These are phyloP conservation scores for Bombylius major DNA, from an alignment of 2,888 invertebrate species.

Conservation along the genomic window DNA sequence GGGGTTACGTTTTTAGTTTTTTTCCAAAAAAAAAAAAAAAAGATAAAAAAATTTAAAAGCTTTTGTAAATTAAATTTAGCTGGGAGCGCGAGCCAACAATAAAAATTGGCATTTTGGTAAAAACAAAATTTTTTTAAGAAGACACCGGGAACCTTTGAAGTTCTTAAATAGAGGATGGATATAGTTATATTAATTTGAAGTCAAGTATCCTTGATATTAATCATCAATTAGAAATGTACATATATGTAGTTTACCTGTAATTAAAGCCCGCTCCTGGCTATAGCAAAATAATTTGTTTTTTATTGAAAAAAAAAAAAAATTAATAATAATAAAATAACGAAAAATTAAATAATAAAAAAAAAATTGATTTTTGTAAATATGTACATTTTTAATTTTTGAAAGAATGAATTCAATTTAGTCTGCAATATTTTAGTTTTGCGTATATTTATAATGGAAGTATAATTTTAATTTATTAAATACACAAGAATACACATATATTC, in stretches of 20 bases:
- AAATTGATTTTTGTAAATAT: neutral
- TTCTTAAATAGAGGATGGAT: no score
- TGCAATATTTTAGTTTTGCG: neutral
- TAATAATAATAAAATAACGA: no score
- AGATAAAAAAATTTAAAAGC: neutral
- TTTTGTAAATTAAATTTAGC: conserved; percentile 2
- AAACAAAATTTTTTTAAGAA: neutral
- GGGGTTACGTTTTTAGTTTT: no score
- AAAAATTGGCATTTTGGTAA: conserved; percentile 5
- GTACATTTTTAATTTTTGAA: neutral
- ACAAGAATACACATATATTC: no score
- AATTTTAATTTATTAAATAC: no score
- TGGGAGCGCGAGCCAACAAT: conserved; percentile 12
- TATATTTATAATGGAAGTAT: no score
- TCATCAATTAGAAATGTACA: neutral
- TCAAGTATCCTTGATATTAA: no score
- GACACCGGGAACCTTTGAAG: no score
- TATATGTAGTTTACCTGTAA: neutral
- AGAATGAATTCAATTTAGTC: no score
- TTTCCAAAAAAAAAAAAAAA: neutral
- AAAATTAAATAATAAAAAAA: neutral
- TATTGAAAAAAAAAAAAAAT: no score
- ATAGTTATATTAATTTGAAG: no score
- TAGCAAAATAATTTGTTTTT: neutral
- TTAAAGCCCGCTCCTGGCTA: conserved; percentile 32